Evolutionary conservation across 2,888 invertebrate species (phyloP), one percentile per base, ranked within the genome.

Genomic region (Crematogaster levior): DNA sequence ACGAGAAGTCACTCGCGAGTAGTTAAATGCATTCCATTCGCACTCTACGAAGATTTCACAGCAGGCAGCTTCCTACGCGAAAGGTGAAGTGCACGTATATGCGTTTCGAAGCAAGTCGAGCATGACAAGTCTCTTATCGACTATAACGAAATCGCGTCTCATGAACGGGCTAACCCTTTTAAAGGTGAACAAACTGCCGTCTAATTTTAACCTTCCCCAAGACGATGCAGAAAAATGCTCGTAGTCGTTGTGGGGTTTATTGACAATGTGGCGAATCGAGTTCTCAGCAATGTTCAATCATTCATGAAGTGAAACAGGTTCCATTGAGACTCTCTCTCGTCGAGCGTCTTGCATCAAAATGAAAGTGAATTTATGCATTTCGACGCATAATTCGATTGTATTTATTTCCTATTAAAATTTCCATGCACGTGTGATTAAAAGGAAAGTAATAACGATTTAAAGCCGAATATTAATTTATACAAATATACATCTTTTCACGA

Each of bases 231-330:
- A 51, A 82, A 74, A 79, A 74, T 63, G 72, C 82, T 66, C 56
- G 63, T 21, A 61, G 77, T 65, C 53, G 79, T 81, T 74, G 85
- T 72, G 53, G 73, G 63, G 48, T 81, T 87, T 83, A 88, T 87
- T 84, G 88, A 83, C 84, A 84, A 83, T 84, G 81, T 70, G 73
- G 81, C 77, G 83, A 84, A 82, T 82, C 85, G 84, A 48, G 84
- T 87, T 87, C 83, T 48, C 81, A 72, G 82, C 84, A 82, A 81
- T 81, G 87, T 86, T 88, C 86, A 84, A 88, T 87, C 88, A 86
- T 87, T 87, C 84, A 88, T 86, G 85, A 86, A 66, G 86, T 63
- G 82, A 66, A 88, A 87, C 87, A 84, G 88, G 87, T 88, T 88
- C 84, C 83, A 86, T 87, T 87, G 87, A 88, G 56, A n/a, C n/a